These are phyloP conservation scores for Picus viridis DNA, from an alignment of 2,797 vertebrate genomes.

Conservation along the genomic window DNA sequence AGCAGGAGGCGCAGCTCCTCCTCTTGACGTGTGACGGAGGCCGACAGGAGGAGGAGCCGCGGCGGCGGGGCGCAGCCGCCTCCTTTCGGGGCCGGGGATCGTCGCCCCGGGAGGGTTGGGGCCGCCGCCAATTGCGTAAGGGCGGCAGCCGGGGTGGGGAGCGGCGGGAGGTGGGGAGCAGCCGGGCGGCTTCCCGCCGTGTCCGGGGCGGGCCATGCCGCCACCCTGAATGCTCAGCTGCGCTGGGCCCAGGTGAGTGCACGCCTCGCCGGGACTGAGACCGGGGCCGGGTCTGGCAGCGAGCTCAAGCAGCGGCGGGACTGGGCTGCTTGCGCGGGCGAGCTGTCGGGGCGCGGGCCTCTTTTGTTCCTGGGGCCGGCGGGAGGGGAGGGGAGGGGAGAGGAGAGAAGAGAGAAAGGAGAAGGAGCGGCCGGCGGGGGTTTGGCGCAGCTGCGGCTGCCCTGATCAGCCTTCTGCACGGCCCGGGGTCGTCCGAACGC, in stretches of 20 bases:
- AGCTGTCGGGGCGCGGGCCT: background rate
- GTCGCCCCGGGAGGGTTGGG: background rate
- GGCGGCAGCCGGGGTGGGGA: constrained; percentile 21
- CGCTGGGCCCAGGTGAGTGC: constrained; percentile 25
- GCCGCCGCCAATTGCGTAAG: constrained; percentile 14
- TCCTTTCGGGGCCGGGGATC: constrained; percentile 21
- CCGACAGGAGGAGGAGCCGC: background rate
- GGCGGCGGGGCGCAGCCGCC: background rate
- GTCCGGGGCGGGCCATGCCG: constrained; percentile 4
- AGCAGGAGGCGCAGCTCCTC: background rate
- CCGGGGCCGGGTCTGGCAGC: too few species aligned
- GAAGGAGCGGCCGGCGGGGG: background rate
- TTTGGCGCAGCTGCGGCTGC: background rate
- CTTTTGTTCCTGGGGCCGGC: background rate
- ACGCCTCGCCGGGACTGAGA: background rate
- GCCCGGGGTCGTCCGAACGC: background rate
- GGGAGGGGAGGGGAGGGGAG: background rate
- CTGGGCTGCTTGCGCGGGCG: background rate
- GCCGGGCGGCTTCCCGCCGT: background rate
- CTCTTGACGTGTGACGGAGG: background rate
- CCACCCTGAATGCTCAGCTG: constrained; percentile 20
- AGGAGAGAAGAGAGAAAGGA: background rate
- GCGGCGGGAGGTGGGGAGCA: background rate
- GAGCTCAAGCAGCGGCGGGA: background rate
- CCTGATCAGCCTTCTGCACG: background rate